phyloP scores from a whole-genome alignment of 2,113 vertebrate species.

The Pagrus major region DNA sequence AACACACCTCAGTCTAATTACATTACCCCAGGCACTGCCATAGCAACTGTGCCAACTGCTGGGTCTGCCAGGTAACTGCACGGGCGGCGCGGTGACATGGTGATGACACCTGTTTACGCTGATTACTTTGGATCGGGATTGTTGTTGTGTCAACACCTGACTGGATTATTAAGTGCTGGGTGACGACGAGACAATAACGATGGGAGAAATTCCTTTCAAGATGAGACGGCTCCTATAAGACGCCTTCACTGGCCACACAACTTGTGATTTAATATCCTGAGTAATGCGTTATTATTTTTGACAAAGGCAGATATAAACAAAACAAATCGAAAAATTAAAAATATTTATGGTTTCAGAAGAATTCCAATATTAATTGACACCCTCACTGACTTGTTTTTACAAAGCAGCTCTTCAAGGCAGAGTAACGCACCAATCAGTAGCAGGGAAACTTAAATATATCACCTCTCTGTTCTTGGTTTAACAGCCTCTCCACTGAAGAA shows the following conservation, averaged over 20 bases:
- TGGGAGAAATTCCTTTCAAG: background rate
- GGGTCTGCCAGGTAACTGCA: constrained; percentile 61
- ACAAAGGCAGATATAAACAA: background rate
- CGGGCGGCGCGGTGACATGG: constrained; percentile 40
- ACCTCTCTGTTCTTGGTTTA: background rate
- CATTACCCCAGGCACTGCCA: constrained; percentile 71
- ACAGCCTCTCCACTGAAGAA: background rate
- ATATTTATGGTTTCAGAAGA: background rate
- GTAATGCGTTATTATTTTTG: background rate
- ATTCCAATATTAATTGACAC: background rate
- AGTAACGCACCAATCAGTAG: background rate
- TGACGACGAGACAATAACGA: background rate
- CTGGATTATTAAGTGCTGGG: constrained; percentile 26
- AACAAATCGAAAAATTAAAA: no score
- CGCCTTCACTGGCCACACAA: background rate
- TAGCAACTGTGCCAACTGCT: constrained; percentile 75
- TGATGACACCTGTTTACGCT: constrained; percentile 55
- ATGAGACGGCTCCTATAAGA: background rate
- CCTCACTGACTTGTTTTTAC: background rate
- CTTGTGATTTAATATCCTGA: background rate
- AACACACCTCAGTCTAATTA: constrained; percentile 67
- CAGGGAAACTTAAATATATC: background rate
- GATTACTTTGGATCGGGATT: constrained; percentile 26
- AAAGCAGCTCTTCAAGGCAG: background rate
- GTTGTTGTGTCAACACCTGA: constrained; percentile 49